Evolutionary conservation across 2,113 vertebrate species (phyloP).

Genomic region (Etheostoma cragini): DNA sequence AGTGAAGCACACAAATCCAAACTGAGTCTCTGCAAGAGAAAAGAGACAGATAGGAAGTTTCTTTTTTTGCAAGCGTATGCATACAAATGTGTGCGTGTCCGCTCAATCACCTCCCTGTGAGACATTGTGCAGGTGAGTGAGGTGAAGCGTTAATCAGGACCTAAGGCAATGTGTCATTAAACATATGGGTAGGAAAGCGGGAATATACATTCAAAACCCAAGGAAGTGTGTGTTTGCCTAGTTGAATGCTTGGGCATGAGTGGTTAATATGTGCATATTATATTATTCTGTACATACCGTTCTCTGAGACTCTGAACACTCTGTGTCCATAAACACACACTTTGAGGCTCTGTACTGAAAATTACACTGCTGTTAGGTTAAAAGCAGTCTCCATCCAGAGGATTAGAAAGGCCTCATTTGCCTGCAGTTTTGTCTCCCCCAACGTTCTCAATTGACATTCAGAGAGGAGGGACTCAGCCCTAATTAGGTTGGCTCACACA

Average conservation of each 20-base stretch:
- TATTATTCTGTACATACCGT: neutral
- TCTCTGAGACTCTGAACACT: neutral
- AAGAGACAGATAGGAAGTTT: neutral
- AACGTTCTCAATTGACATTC: constrained; percentile 72
- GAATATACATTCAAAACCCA: constrained; percentile 20
- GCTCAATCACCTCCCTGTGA: constrained; percentile 58
- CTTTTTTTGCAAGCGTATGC: neutral
- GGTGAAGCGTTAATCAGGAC: constrained; percentile 67
- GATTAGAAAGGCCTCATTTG: constrained; percentile 60
- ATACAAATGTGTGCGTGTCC: constrained; percentile 28
- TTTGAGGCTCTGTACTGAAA: constrained; percentile 3
- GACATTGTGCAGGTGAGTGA: constrained; percentile 50
- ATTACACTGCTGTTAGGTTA: constrained; percentile 21
- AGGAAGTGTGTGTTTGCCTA: constrained; percentile 22
- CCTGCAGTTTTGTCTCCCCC: constrained; percentile 48
- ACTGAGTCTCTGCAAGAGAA: constrained; percentile 1
- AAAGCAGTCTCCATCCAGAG: constrained; percentile 26
- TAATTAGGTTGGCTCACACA: constrained; percentile 75
- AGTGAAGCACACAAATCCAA: constrained; percentile 9
- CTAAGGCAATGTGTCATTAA: constrained; percentile 32
- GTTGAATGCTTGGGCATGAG: constrained; percentile 6
- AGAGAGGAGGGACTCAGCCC: constrained; percentile 59
- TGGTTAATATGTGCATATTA: constrained; percentile 53
- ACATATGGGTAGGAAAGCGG: constrained; percentile 15
- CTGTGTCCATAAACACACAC: neutral